phyloP scores from a whole-genome alignment of 2,113 vertebrate genomes.

The Myiozetetes cayanensis region DNA sequence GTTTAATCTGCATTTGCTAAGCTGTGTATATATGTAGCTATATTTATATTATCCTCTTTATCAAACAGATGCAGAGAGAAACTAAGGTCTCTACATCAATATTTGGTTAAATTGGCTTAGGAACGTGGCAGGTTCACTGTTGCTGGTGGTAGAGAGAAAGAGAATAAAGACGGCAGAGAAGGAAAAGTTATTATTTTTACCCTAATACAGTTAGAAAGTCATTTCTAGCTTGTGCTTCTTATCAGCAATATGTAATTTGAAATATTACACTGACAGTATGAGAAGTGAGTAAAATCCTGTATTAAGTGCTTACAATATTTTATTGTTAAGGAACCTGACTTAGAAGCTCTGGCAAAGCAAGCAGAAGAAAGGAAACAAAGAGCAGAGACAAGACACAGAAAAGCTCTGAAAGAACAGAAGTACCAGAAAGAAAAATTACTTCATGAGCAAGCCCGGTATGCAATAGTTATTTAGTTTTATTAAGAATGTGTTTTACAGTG shows the following conservation, averaged over 20 bases:
- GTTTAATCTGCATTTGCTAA: not conserved
- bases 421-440: constrained; percentile 76
- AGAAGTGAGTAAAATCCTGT: not conserved
- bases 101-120: not conserved
- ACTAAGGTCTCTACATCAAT: not conserved
- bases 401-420: constrained; percentile 86
- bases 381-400: constrained; percentile 83
- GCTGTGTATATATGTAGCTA: not conserved
- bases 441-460: constrained; percentile 79
- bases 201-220: not conserved
- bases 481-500: not conserved
- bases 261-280: not conserved
- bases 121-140: not conserved
- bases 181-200: not conserved
- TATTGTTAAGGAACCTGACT: constrained; percentile 77
- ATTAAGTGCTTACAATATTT: not conserved
- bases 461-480: not conserved
- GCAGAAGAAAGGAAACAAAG: constrained; percentile 78
- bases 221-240: not conserved
- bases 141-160: not conserved
- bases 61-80: not conserved
- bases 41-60: not conserved
- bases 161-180: not conserved
- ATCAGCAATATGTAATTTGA: not conserved
- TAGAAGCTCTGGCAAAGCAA: constrained; percentile 73